These are phyloP conservation scores for Myrmophylax atrothorax DNA, from an alignment of 2,113 vertebrate species.

Conservation along the genomic window DNA sequence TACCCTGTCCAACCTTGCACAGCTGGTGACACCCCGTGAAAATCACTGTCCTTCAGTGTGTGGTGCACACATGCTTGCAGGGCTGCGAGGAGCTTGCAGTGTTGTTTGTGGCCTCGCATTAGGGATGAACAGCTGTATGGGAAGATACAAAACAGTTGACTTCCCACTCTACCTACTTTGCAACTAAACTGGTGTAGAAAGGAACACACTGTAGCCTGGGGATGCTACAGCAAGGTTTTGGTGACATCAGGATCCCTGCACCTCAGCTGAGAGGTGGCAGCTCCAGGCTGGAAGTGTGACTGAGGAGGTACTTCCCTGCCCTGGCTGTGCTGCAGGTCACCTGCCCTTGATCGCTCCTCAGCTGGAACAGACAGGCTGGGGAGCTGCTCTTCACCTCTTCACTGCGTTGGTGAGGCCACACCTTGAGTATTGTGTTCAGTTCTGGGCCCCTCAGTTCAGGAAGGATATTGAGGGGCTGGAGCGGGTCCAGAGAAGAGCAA, in stretches of 20 bases:
- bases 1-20: rapidly evolving
- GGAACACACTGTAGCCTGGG: background rate
- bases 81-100: background rate
- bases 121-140: background rate
- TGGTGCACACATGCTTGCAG: background rate
- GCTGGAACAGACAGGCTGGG: background rate
- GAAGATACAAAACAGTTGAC: background rate
- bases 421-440: too few relatives aligned
- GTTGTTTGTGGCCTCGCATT: background rate
- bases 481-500: too few relatives aligned
- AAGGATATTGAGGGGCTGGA: too few relatives aligned
- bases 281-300: background rate
- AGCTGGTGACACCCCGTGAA: background rate
- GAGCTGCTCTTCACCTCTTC: background rate
- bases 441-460: too few relatives aligned
- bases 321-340: rapidly evolving
- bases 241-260: background rate
- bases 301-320: background rate
- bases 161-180: background rate
- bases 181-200: background rate
- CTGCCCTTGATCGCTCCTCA: background rate
- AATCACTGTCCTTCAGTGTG: background rate
- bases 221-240: background rate
- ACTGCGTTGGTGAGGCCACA: too few relatives aligned
- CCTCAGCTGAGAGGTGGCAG: background rate